These are phyloP conservation scores for Oppia nitens DNA, from an alignment of 1,140 invertebrate species.

Conservation along the genomic window DNA sequence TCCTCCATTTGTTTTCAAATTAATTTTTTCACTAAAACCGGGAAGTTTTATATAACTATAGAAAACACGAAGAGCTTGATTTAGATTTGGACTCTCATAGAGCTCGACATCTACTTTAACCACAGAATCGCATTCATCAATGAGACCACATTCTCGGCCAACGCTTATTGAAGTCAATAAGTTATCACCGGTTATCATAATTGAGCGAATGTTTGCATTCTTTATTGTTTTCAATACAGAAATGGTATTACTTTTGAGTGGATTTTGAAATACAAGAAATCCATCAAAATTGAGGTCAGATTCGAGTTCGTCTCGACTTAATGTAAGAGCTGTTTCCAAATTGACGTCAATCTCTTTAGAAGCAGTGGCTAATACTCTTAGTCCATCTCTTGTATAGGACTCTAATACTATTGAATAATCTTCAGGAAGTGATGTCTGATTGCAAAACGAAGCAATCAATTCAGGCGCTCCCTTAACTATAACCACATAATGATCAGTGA, in stretches of 20 bases:
- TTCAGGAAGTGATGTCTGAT: constrained; percentile 46
- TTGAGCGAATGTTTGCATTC: constrained; percentile 64
- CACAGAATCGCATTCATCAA: constrained; percentile 33
- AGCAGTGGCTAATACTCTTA: constrained; percentile 67
- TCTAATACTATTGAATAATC: constrained; percentile 49
- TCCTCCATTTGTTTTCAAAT: constrained; percentile 16
- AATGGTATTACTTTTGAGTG: constrained; percentile 60
- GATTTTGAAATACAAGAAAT: constrained; percentile 77
- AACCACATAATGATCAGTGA: constrained; percentile 37
- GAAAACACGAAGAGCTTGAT: background rate
- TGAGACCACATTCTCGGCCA: constrained; percentile 85
- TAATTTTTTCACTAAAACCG: constrained; percentile 19
- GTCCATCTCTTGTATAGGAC: constrained; percentile 64
- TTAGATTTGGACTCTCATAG: background rate
- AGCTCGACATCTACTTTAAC: constrained; percentile 18
- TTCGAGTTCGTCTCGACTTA: constrained; percentile 48
- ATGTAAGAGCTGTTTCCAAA: constrained; percentile 12
- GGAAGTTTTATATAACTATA: constrained; percentile 20
- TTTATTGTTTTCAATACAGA: constrained; percentile 57
- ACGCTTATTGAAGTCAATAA: constrained; percentile 88
- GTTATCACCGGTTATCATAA: constrained; percentile 97
- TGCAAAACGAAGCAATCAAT: constrained; percentile 50
- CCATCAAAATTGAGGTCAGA: constrained; percentile 65
- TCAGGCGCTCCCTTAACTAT: constrained; percentile 74
- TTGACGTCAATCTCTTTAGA: constrained; percentile 22